phyloP scores from a whole-genome alignment of 1,140 invertebrate species.

The Listronotus oregonensis region DNA sequence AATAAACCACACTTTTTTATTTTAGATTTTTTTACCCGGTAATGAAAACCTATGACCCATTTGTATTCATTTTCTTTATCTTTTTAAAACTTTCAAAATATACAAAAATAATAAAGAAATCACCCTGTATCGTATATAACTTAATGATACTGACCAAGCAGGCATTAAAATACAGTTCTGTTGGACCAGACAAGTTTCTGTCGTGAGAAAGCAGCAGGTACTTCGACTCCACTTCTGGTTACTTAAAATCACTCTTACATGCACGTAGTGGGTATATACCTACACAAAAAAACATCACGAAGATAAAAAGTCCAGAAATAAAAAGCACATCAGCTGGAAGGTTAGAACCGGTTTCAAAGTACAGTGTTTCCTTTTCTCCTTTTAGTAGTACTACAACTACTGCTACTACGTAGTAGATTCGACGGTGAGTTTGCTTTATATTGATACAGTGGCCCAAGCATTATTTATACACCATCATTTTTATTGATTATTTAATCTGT shows the following conservation, averaged over 20 bases:
- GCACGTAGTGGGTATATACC: conserved; percentile 48
- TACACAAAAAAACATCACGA: conserved; percentile 46
- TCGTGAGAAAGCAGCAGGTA: conserved; percentile 26
- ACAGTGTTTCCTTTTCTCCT: conserved; percentile 48
- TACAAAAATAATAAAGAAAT: neutral
- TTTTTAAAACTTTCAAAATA: no score
- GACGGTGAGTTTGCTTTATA: conserved; percentile 31
- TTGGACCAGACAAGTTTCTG: conserved; percentile 40
- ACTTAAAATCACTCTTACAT: conserved; percentile 47
- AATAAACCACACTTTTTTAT: no score
- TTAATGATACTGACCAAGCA: conserved; percentile 47
- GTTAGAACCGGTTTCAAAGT: conserved; percentile 52
- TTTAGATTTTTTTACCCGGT: no score
- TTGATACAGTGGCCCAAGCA: conserved; percentile 11
- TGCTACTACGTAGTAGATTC: conserved; percentile 51
- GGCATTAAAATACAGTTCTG: conserved; percentile 46
- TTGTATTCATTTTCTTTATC: no score
- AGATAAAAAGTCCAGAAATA: conserved; percentile 48
- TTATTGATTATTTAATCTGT: conserved; percentile 12
- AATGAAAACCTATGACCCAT: no score
- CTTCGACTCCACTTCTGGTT: conserved; percentile 35
- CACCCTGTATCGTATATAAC: conserved; percentile 38
- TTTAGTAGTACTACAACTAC: conserved; percentile 53
- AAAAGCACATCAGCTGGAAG: conserved; percentile 56
- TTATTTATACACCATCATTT: conserved; percentile 14